Evolutionary conservation across 2,797 vertebrate species (phyloP), one percentile per base, ranked within the genome.

Genomic region (Gymnothorax reevesii): DNA sequence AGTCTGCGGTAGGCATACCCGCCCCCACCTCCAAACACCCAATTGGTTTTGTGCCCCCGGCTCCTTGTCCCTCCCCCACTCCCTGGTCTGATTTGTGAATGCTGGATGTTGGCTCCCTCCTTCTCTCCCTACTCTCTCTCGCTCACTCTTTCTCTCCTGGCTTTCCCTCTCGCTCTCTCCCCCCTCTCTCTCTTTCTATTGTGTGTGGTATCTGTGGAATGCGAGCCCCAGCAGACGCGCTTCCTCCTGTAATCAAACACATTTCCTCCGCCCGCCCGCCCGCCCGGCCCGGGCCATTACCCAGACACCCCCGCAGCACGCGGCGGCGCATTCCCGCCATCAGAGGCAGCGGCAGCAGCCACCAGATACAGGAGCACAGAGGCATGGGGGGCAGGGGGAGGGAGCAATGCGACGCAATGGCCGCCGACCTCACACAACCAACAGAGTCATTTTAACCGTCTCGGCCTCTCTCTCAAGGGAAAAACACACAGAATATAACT

Each of bases 231-330:
- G 87, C 83, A 88, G 85, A 88, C 87, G 82, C 73, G 73, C 85
- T 88, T 88, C 87, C 87, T 88, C 87, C 82, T 88, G 82, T 88
- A 88, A 88, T 88, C 87, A 88, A 88, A 88, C 87, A 88, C 87
- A 88, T 88, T 88, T 88, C 87, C 87, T 88, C 87, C 87, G 86
- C 85, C 85, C 87, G 54, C 71, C 87, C 83, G 87, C 75, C 84
- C 87, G 59, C 82, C 87, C 60, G 83, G 59, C 54, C 73, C 62
- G 33, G 87, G 82, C 85, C 87, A 57, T 88, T 86, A 88, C 87
- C 87, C 87, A 88, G 82, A 88, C 52, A 80, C 82, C 87, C 87
- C 59, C 77, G 66, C 87, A 82, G 83, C 84, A 84, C 20, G 55
- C 84, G 66, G 83, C 84, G 69, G 71, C 80, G 64, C 79, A 71